Conservation (phyloP, 2,888 invertebrate species). For the Lycophotia porphyrea region DNA sequence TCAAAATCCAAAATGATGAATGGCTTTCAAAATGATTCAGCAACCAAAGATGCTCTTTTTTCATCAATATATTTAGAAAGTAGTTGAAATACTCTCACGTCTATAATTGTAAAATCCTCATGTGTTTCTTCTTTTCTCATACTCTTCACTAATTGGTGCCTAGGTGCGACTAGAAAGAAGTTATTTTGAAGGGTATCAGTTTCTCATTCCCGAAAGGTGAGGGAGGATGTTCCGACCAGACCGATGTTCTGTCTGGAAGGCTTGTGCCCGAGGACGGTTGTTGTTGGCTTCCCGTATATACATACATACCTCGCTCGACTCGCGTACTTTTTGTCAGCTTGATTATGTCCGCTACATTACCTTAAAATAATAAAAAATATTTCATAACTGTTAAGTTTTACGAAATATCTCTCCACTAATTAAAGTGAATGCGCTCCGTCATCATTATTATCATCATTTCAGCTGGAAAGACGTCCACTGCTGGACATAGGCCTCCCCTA, state of each 20-base stretch:
- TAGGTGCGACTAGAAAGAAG: not conserved
- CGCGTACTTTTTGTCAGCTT: not conserved
- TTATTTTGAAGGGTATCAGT: not conserved
- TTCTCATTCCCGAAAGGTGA: not conserved
- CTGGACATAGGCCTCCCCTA: no score
- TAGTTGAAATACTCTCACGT: not conserved
- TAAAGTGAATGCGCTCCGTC: not conserved
- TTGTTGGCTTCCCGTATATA: not conserved
- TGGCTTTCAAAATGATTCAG: conserved; percentile 42
- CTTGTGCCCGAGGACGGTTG: not conserved
- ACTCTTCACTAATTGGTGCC: not conserved
- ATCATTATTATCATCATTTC: no score
- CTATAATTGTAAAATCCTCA: not conserved
- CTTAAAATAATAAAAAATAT: not conserved
- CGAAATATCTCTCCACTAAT: not conserved
- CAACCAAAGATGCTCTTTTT: conserved; percentile 30
- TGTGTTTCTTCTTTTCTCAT: not conserved
- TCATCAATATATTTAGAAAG: not conserved
- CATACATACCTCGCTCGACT: not conserved
- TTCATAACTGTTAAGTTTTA: not conserved
- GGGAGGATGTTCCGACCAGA: not conserved
- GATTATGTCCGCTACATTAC: not conserved
- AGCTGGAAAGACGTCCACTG: no score
- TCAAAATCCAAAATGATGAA: conserved; percentile 43
- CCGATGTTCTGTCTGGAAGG: not conserved